These are phyloP conservation scores for Camponotus pennsylvanicus DNA, from an alignment of 1,140 invertebrate genomes.

Conservation along the genomic window DNA sequence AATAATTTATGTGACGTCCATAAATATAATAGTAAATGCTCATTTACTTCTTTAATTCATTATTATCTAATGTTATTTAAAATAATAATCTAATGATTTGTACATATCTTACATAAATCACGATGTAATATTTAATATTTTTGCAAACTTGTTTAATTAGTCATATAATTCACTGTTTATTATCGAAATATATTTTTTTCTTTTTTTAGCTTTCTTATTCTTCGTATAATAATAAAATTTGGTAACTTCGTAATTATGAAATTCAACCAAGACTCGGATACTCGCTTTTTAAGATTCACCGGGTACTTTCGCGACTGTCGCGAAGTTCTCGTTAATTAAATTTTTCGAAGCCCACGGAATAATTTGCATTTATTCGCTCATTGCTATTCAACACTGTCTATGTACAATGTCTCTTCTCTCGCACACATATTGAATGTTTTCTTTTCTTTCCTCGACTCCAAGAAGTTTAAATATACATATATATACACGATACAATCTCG, in stretches of 20 bases:
- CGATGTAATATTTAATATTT: background rate
- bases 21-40: background rate
- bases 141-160: background rate
- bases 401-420: slow-evolving; percentile 24
- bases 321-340: slow-evolving; percentile 54
- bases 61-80: background rate
- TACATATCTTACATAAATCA: background rate
- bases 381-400: slow-evolving; percentile 49
- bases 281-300: slow-evolving; percentile 50
- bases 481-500: background rate
- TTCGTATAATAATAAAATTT: slow-evolving; percentile 16
- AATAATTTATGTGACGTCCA: background rate
- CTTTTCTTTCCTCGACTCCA: slow-evolving; percentile 11
- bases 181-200: background rate
- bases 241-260: slow-evolving; percentile 57
- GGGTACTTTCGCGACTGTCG: slow-evolving; percentile 16
- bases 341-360: slow-evolving; percentile 51
- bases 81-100: background rate
- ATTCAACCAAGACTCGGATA: slow-evolving; percentile 42
- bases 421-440: slow-evolving; percentile 11
- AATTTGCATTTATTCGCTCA: slow-evolving; percentile 58
- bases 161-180: background rate
- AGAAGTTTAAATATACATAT: slow-evolving; percentile 43
- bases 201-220: background rate
- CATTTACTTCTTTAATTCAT: background rate